A percentile compares a stretch with the other conserved stretches of the same genome.
phyloP scores from a whole-genome alignment of 2,113 vertebrate genomes.

The Chaetodon auriga region DNA sequence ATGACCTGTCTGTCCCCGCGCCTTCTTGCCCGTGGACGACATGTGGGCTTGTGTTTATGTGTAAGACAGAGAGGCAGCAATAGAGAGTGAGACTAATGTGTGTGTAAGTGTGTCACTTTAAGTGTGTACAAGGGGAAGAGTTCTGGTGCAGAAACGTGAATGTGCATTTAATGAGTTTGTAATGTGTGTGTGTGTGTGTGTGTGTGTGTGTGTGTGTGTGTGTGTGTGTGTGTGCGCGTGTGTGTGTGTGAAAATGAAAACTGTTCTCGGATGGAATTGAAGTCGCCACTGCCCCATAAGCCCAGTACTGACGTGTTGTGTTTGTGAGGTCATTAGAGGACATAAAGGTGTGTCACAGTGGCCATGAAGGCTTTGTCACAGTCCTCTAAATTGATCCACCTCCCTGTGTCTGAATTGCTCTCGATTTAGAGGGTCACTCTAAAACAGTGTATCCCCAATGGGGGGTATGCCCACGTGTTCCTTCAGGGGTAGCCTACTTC shows the following conservation, averaged over 20 bases:
- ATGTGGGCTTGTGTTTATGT: constrained; percentile 20
- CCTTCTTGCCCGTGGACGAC: constrained; percentile 38
- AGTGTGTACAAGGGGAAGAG: background rate
- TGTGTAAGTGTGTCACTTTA: background rate
- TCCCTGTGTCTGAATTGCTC: background rate
- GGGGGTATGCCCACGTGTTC: background rate
- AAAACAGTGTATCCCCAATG: background rate
- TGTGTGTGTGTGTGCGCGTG: no score
- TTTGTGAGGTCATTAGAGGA: background rate
- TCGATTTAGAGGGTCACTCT: background rate
- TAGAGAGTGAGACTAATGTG: background rate
- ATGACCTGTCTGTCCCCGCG: constrained; percentile 69
- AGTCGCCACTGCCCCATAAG: background rate
- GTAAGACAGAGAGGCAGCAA: background rate
- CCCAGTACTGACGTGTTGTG: background rate
- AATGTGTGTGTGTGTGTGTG: no score
- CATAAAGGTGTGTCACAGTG: background rate
- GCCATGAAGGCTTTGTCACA: background rate
- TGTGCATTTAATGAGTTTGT: background rate
- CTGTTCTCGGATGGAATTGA: background rate
- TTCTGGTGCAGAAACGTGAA: background rate
- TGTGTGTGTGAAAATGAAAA: background rate
- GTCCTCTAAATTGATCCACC: background rate
- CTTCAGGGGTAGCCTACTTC: background rate
- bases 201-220: no score